phyloP scores from a whole-genome alignment of 2,113 vertebrate genomes.

The human region DNA sequence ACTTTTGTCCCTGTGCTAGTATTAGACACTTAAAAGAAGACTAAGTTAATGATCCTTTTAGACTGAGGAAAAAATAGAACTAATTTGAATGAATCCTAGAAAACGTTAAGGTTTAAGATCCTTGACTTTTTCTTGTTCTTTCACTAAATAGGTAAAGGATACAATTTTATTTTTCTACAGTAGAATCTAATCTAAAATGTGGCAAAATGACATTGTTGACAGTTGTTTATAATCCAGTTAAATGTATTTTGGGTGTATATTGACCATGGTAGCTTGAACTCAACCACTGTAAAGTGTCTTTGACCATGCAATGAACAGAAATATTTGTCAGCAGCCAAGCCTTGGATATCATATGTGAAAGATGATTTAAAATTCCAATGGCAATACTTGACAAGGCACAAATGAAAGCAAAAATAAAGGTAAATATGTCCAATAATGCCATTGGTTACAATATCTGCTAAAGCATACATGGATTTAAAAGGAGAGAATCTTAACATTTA shows the following conservation, averaged over 20 bases:
- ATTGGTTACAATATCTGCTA: background rate
- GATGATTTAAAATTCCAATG: slow-evolving; percentile 10
- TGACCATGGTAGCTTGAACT: background rate
- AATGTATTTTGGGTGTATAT: background rate
- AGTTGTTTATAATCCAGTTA: background rate
- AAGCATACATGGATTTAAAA: background rate
- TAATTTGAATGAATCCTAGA: background rate
- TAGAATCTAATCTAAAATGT: background rate
- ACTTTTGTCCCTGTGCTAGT: background rate
- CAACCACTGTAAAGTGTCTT: background rate
- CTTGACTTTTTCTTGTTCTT: background rate
- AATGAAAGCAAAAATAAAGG: background rate
- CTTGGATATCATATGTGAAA: background rate
- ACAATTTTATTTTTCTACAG: background rate
- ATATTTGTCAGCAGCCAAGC: background rate
- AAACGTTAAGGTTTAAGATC: background rate
- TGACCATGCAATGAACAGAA: background rate
- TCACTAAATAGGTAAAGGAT: background rate
- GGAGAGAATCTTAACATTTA: background rate
- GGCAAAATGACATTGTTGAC: background rate
- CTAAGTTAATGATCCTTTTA: background rate
- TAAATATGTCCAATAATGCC: background rate
- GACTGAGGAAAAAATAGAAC: background rate
- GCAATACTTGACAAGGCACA: background rate
- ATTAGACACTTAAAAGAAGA: background rate